Evolutionary conservation across 2,113 vertebrate genomes (phyloP).

Genomic region (Oreamnos americanus): DNA sequence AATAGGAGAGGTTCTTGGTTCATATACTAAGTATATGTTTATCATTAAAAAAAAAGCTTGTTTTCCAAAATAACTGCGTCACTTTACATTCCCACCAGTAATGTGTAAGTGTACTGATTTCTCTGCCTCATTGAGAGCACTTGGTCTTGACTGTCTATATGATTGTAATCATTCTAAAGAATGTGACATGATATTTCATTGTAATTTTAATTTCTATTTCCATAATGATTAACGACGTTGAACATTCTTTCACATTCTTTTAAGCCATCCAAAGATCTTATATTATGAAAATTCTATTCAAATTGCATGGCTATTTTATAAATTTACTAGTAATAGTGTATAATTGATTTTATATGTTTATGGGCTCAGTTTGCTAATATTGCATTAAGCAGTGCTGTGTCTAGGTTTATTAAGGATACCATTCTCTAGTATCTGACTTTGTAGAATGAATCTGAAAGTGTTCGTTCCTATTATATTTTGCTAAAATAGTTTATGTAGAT

Average conservation of each 20-base stretch:
- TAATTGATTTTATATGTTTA: background rate
- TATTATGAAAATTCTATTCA: background rate
- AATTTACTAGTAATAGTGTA: background rate
- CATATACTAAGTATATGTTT: background rate
- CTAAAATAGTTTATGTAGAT: background rate
- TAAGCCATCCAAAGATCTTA: background rate
- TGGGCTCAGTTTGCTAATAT: background rate
- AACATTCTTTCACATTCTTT: background rate
- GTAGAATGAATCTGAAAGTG: background rate
- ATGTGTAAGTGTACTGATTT: background rate
- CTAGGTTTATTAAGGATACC: background rate
- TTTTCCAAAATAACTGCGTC: background rate
- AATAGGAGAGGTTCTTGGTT: background rate
- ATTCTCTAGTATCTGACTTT: background rate
- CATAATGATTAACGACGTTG: background rate
- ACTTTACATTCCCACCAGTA: background rate
- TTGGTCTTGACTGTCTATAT: background rate
- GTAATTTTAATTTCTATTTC: background rate
- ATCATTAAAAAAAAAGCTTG: background rate
- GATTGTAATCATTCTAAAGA: background rate
- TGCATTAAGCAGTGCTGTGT: background rate
- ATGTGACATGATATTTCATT: background rate
- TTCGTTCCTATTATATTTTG: background rate
- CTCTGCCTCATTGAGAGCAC: background rate
- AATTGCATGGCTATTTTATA: background rate